Evolutionary conservation across 2,113 vertebrate species (phyloP).

Genomic region (Oreocharis arfaki): DNA sequence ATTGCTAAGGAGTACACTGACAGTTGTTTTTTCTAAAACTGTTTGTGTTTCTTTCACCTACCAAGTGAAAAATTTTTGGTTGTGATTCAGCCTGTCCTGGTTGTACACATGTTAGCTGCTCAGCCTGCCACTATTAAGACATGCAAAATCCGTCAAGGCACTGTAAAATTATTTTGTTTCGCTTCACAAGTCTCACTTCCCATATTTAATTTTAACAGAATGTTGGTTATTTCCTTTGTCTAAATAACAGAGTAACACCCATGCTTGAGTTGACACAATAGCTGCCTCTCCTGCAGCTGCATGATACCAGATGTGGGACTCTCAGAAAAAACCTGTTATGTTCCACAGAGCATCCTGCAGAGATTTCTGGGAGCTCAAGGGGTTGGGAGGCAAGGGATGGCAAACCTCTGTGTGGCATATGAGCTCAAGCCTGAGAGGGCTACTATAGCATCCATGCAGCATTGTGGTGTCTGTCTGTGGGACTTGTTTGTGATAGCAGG

Average conservation of each 20-base stretch:
- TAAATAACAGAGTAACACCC: background rate
- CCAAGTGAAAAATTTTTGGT: background rate
- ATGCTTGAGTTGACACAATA: background rate
- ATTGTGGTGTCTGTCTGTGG: background rate
- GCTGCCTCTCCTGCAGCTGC: background rate
- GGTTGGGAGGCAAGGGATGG: background rate
- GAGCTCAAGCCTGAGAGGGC: background rate
- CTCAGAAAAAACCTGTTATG: rapidly evolving
- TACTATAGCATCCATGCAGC: background rate
- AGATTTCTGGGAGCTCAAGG: background rate
- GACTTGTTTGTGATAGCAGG: background rate
- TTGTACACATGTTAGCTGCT: rapidly evolving
- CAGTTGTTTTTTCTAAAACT: background rate
- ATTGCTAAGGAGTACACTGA: background rate
- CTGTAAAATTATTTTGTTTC: background rate
- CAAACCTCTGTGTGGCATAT: rapidly evolving
- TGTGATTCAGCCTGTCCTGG: background rate
- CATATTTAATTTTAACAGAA: background rate
- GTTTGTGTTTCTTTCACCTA: background rate
- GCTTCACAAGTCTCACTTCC: background rate
- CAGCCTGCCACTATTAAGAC: background rate
- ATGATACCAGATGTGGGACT: rapidly evolving
- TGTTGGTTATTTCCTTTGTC: background rate
- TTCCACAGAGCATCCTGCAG: background rate
- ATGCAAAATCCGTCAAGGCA: background rate